Conservation (phyloP, 2,113 vertebrate species). For the Albula glossodonta region DNA sequence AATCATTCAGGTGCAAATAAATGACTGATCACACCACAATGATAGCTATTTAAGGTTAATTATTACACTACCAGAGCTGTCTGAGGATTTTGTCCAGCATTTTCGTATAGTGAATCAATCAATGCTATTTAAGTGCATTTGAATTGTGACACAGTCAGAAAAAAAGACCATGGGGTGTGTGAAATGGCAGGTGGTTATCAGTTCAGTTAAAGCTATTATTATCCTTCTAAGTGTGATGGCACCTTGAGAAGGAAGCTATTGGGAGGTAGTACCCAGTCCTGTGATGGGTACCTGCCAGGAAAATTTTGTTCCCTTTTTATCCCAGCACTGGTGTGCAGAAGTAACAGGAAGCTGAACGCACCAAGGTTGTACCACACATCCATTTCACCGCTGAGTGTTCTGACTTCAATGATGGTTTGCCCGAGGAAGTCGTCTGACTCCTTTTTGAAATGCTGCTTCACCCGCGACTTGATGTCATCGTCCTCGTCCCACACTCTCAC, state of each 20-base stretch:
- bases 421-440: slow-evolving; percentile 98
- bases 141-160: not conserved
- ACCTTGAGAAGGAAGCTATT: not conserved
- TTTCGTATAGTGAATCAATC: not conserved
- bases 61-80: not conserved
- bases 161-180: too few species aligned
- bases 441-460: slow-evolving; percentile 97
- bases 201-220: not conserved
- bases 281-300: not conserved
- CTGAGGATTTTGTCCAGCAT: not conserved
- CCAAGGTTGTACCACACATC: slow-evolving; percentile 98
- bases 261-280: not conserved
- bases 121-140: not conserved
- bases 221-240: not conserved
- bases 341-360: slow-evolving; percentile 52
- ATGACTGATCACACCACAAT: not conserved
- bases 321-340: not conserved
- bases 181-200: not conserved
- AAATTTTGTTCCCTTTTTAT: not conserved
- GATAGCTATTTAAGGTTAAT: not conserved
- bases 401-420: slow-evolving; percentile 96
- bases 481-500: slow-evolving; percentile 98
- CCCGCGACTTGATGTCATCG: slow-evolving; percentile 96
- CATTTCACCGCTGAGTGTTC: slow-evolving; percentile 96
- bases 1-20: not conserved